Evolutionary conservation across 2,888 invertebrate species (phyloP).

Genomic region (Saturnia pavonia): DNA sequence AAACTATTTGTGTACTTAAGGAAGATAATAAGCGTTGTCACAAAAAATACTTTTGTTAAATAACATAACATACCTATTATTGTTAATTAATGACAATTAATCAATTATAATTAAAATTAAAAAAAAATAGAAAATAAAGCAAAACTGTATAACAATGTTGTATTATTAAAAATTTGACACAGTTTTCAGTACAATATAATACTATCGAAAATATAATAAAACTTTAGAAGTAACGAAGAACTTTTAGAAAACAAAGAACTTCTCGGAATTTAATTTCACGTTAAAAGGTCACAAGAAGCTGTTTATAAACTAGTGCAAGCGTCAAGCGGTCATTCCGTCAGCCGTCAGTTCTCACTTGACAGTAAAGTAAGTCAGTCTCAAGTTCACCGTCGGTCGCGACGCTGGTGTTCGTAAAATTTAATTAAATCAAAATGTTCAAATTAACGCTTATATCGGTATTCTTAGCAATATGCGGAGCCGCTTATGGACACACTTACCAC

Average conservation of each 20-base stretch:
- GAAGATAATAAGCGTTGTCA: no score
- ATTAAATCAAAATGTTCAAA: conserved; percentile 43
- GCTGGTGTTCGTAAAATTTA: neutral
- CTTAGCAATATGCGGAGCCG: conserved; percentile 56
- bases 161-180: no score
- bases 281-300: conserved; percentile 8
- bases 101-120: no score
- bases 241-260: conserved; percentile 4
- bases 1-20: no score
- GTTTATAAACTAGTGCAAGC: conserved; percentile 1
- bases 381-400: neutral
- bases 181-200: no score
- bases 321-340: neutral
- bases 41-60: no score
- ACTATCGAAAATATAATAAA: no score
- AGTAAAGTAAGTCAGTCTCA: neutral
- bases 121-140: no score
- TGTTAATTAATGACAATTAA: no score
- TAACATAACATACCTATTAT: no score
- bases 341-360: conserved; percentile 21
- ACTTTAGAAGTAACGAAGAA: no score
- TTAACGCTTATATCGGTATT: conserved; percentile 45
- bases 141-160: no score
- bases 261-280: conserved; percentile 1
- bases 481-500: conserved; percentile 85